A percentile compares a stretch with the other conserved stretches of the same genome.
phyloP scores from a whole-genome alignment of 1,140 invertebrate genomes.

The Drosophila pandora region DNA sequence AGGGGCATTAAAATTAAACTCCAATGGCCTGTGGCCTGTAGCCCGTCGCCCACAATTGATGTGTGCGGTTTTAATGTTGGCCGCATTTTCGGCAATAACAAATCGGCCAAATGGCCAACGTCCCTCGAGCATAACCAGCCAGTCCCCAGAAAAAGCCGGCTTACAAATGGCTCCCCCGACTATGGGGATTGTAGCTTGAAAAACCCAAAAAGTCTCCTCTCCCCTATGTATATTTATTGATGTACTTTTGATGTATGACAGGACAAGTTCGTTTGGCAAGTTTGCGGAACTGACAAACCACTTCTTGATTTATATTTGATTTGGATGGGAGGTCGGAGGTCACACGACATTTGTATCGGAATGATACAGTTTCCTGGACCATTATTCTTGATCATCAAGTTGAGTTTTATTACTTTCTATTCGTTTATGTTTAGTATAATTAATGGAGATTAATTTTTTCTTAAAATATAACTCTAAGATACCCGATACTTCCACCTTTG shows the following conservation, averaged over 20 bases:
- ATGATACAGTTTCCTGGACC: neutral
- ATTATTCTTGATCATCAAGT: neutral
- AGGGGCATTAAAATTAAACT: slow-evolving; percentile 62
- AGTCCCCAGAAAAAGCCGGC: neutral
- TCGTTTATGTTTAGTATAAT: neutral
- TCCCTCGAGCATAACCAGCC: slow-evolving; percentile 19
- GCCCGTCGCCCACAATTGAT: slow-evolving; percentile 26
- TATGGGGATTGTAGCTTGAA: neutral
- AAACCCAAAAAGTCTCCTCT: neutral
- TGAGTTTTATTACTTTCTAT: neutral
- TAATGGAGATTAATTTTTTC: neutral
- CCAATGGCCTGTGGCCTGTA: slow-evolving; percentile 46
- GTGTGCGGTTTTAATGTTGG: slow-evolving; percentile 73
- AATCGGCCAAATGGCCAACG: slow-evolving; percentile 12
- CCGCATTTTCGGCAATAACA: slow-evolving; percentile 59
- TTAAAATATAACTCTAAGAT: too few species aligned
- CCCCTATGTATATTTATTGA: slow-evolving; percentile 13
- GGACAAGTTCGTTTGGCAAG: slow-evolving; percentile 8
- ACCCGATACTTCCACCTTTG: too few species aligned
- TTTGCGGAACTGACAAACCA: slow-evolving; percentile 23
- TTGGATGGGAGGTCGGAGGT: slow-evolving; percentile 6
- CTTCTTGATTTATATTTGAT: slow-evolving; percentile 42
- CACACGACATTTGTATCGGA: slow-evolving; percentile 2
- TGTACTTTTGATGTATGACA: slow-evolving; percentile 46
- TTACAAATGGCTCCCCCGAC: slow-evolving; percentile 20